Percentiles rank a stretch among this genome's conserved stretches.
These are phyloP conservation scores for Halcyon leucocephala DNA, from an alignment of 2,797 vertebrate species.

Conservation along the genomic window DNA sequence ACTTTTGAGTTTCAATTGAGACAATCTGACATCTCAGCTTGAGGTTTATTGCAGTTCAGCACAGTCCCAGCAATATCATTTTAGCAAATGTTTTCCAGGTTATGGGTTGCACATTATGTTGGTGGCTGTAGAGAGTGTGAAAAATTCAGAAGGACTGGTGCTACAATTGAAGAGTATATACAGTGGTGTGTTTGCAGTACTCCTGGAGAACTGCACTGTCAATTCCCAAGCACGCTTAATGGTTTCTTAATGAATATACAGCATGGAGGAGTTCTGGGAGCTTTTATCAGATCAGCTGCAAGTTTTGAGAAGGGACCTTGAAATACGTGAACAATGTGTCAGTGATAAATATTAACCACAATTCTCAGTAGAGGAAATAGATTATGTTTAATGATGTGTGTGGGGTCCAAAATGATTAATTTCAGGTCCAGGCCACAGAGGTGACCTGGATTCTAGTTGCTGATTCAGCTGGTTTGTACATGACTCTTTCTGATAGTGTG, in stretches of 20 bases:
- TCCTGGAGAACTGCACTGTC: background rate
- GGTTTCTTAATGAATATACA: background rate
- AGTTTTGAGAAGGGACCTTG: background rate
- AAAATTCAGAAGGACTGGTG: background rate
- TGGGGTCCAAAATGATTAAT: background rate
- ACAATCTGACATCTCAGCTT: background rate
- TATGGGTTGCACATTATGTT: background rate
- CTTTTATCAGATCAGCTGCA: background rate
- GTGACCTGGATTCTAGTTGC: background rate
- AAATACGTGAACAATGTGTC: background rate
- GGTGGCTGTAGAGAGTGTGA: background rate
- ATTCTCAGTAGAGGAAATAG: background rate
- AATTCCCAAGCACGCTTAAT: rapidly evolving
- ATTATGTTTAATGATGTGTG: slow-evolving; percentile 34
- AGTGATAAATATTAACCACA: slow-evolving; percentile 46
- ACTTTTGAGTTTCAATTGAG: background rate
- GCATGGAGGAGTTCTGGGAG: background rate
- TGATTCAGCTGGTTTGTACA: background rate
- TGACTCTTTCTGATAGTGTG: background rate
- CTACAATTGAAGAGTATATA: background rate
- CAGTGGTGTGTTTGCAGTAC: background rate
- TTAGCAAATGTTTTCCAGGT: background rate
- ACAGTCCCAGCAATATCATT: background rate
- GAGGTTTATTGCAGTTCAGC: background rate
- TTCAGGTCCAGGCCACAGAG: background rate